phyloP scores from a whole-genome alignment of 2,797 vertebrate species.

The Petrocephalus sullivani region DNA sequence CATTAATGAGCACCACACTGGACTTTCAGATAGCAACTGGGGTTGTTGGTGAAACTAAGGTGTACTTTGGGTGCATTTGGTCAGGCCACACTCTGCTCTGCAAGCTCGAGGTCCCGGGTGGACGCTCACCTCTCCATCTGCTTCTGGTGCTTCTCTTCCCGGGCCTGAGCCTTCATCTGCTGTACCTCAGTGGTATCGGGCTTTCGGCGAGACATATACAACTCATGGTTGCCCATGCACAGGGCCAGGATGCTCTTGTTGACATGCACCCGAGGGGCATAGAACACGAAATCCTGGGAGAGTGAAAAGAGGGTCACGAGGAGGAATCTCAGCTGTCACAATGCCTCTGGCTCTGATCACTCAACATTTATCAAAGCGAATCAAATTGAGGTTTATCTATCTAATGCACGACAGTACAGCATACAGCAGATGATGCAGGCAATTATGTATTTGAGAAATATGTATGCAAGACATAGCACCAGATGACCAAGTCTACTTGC shows the following conservation, averaged over 20 bases:
- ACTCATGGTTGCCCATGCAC: conserved; percentile 91
- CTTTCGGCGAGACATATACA: conserved; percentile 88
- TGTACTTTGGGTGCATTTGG: not conserved
- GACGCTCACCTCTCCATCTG: conserved; percentile 72
- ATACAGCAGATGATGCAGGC: not conserved
- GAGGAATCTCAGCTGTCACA: not conserved
- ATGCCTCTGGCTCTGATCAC: not conserved
- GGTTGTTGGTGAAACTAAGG: not conserved
- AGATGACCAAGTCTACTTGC: not conserved
- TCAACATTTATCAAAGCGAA: not conserved
- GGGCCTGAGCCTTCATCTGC: conserved; percentile 96
- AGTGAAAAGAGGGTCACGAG: not conserved
- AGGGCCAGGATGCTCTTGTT: conserved; percentile 90
- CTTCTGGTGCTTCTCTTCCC: conserved; percentile 85
- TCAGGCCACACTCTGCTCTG: not conserved
- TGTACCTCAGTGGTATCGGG: conserved; percentile 92
- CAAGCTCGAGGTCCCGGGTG: not conserved
- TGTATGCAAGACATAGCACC: not conserved
- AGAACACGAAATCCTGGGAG: conserved; percentile 85
- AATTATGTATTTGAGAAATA: not conserved
- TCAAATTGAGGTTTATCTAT: not conserved
- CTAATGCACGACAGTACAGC: not conserved
- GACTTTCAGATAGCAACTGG: not conserved
- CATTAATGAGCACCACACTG: not conserved
- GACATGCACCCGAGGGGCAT: conserved; percentile 79